Evolutionary conservation across 2,113 vertebrate species (phyloP).

Genomic region (Oreochromis niloticus): DNA sequence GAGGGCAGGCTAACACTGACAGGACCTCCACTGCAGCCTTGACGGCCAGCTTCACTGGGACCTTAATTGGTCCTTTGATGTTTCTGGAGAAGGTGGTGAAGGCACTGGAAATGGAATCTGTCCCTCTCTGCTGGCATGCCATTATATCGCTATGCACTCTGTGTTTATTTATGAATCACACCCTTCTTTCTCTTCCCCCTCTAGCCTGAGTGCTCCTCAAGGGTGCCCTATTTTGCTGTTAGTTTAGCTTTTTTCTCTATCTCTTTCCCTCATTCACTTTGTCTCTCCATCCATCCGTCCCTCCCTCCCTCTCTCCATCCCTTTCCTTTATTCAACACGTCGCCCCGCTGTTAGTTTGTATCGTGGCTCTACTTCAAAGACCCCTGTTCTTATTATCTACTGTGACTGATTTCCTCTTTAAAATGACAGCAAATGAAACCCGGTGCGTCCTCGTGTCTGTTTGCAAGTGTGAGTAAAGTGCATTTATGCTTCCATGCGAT

Average conservation of each 20-base stretch:
- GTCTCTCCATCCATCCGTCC: background rate
- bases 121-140: slow-evolving; percentile 44
- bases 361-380: slow-evolving; percentile 58
- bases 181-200: background rate
- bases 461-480: background rate
- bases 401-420: slow-evolving; percentile 21
- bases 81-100: slow-evolving; percentile 82
- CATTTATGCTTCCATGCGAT: background rate
- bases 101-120: slow-evolving; percentile 64
- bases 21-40: slow-evolving; percentile 71
- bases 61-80: slow-evolving; percentile 99
- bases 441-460: background rate
- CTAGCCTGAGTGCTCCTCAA: background rate
- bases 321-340: background rate
- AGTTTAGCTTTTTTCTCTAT: background rate
- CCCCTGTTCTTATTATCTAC: background rate
- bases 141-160: slow-evolving; percentile 42
- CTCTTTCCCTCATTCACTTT: background rate
- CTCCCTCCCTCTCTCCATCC: background rate
- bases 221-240: slow-evolving; percentile 6
- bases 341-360: slow-evolving; percentile 1
- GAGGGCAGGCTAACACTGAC: slow-evolving; percentile 62
- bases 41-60: slow-evolving; percentile 82
- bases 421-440: slow-evolving; percentile 8
- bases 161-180: slow-evolving; percentile 61